Base-by-base conservation (phyloP, 2,888 invertebrate genomes). In the Kuschelorhynchus macadamiae region DNA sequence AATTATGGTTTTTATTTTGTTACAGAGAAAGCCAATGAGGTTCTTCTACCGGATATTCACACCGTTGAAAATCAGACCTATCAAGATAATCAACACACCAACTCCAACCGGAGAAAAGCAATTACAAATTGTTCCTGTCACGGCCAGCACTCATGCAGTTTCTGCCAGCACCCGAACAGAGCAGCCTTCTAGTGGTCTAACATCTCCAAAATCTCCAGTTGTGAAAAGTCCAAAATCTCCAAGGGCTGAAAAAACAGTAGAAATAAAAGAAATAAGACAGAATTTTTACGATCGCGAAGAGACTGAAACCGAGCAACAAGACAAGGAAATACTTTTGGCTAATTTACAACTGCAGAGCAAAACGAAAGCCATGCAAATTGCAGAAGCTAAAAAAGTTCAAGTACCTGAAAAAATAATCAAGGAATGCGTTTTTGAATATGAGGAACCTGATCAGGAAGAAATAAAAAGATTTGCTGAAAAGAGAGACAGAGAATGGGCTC, bases 41-140 rank as follows among this genome's bases (percentile, higher is more conserved):
- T 89, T 91, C 79, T 88, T 87, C 81, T 90, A 90, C 79, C 86
- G 88, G 44, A 89, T 91, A 71, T 84, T 84, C 77, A 83, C 81
- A 0, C 83, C 82, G 0, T 71, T 81, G 74, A 82, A 83, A 71
- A 79, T 83, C 30, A 78, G 78, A 70, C 83, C 83, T 1, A 83
- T 83, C 65, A 81, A 80, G 73, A 83, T 83, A 60, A 78, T 83
- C 41, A 83, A 81, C 71, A 81, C 82, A 7, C 77, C 81, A 3
- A 71, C 79, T 5, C 76, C 80, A 2, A 77, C 78, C n/a, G 82
- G 82, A n/a, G 79, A 78, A 9, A 83, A 82, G 70, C 82, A 82
- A 70, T 70, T 83, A 16, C 83, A 83, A 75, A 81, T 83, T 16
- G 83, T 82, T 4, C 80, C 81, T 4, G 75, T 80, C 4, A 77